Conservation (phyloP, 2,888 invertebrate genomes). For the Hydriomena furcata region DNA sequence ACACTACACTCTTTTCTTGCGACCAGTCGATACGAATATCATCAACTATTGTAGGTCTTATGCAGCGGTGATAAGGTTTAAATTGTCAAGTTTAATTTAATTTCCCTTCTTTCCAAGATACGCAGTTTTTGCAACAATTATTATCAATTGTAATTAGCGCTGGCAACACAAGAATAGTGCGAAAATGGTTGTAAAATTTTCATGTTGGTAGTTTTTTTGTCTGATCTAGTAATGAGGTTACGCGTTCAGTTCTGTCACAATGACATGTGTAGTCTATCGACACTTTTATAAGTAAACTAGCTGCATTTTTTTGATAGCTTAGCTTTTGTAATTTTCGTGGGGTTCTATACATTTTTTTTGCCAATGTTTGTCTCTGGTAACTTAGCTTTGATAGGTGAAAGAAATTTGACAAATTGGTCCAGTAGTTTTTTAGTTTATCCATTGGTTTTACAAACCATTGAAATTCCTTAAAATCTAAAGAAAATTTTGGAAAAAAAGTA, state of each 20-base stretch:
- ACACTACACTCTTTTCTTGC: slow-evolving; percentile 14
- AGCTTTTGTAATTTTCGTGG: no score
- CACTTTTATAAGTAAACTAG: no score
- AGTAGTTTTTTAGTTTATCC: no score
- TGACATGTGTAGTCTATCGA: no score
- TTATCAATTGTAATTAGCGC: slow-evolving; percentile 58
- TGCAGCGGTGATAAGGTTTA: slow-evolving; percentile 2
- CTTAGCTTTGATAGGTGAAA: no score
- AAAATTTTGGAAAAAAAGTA: no score
- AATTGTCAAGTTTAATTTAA: background rate
- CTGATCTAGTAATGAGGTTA: slow-evolving; percentile 19
- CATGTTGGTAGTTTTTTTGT: slow-evolving; percentile 30
- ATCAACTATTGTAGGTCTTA: slow-evolving; percentile 1
- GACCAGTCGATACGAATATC: slow-evolving; percentile 6
- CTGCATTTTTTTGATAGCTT: no score
- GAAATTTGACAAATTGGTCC: no score
- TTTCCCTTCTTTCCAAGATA: slow-evolving; percentile 16
- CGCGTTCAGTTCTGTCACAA: background rate
- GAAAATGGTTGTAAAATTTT: slow-evolving; percentile 36
- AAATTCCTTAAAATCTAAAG: no score
- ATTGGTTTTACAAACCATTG: no score
- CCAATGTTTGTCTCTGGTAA: no score
- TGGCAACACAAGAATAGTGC: slow-evolving; percentile 42
- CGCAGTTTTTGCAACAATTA: slow-evolving; percentile 43
- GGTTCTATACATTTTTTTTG: no score